These are phyloP conservation scores for Lepidurus packardi DNA, from an alignment of 1,140 invertebrate genomes.

Conservation along the genomic window DNA sequence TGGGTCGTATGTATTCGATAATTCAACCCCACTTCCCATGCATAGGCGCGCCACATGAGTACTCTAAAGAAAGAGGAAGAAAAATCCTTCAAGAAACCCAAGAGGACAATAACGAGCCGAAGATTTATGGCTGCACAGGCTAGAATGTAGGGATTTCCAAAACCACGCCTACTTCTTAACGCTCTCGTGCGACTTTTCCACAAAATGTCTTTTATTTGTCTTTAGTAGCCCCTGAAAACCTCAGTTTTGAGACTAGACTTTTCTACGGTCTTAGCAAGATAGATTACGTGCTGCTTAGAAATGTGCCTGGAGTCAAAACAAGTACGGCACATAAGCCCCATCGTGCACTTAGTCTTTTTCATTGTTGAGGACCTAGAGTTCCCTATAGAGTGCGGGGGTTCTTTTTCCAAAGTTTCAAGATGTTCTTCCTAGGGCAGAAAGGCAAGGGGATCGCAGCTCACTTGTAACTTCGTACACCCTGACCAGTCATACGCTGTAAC, in stretches of 20 bases:
- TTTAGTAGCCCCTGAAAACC: background rate
- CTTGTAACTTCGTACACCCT: no score
- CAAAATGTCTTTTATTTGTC: background rate
- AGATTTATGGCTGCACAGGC: background rate
- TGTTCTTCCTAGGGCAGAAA: no score
- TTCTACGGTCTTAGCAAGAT: background rate
- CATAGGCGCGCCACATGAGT: background rate
- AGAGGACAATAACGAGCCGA: background rate
- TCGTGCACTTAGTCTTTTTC: no score
- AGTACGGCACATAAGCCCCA: background rate
- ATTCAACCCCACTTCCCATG: background rate
- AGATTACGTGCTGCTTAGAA: background rate
- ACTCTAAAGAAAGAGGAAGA: background rate
- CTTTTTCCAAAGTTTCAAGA: no score
- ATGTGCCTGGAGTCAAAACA: background rate
- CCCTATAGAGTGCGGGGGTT: no score
- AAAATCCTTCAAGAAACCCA: background rate
- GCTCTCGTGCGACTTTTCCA: background rate
- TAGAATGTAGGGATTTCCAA: background rate
- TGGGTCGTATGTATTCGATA: no score
- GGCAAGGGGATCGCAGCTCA: no score
- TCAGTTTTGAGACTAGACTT: background rate
- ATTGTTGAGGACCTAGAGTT: no score
- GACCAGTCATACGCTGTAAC: no score
- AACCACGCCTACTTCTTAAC: constrained; percentile 7